Base-by-base conservation (phyloP, 2,888 invertebrate species). In the Megalurothrips usitatus region DNA sequence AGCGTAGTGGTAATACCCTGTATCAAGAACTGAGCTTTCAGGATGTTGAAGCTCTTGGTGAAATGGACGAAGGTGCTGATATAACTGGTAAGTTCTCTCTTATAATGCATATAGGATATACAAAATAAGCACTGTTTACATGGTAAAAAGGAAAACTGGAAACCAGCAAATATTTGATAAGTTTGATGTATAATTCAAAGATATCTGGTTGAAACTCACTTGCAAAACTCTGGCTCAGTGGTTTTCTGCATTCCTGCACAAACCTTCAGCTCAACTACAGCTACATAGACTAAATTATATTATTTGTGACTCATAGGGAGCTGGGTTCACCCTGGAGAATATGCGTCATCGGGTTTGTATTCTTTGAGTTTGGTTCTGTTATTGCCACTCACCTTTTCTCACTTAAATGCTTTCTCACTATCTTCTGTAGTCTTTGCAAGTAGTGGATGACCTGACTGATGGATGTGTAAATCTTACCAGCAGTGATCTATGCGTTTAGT, bases 251-350 rank as follows among this genome's bases (percentile, higher is more conserved):
- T 43, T 43, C 34, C 34, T 43, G 34, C 34, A 43, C 6, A 43
- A 2, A 43, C 34, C 34, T 43, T 43, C 6, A 6, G 34, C 34
- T 43, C 34, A 81, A 23, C 11, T 49, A 17, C 81, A 63, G 23
- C 79, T 82, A 81, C 34, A 14, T 12, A 81, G 80, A 47, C 23
- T 75, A 75, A 75, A 75, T 23, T 84, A 84, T 83, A 84, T 87
- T 86, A 81, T 75, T 75, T 75, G 68, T 75, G 68, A 26, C 68
- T 75, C 68, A 23, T 89, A 95, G 97, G 98, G 86, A 96, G 96
- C 88, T 96, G 96, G 95, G 98, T 99, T 84, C 98, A 98, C 90
- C 98, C 98, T 84, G 98, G 98, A 86, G 99, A 99, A 90, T 99
- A 98, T 89, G 98, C 99, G 83, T 98, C 98, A 84, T 98, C 98